Evolutionary conservation across 2,797 vertebrate species (phyloP).

Genomic region (Pangasius macronema): DNA sequence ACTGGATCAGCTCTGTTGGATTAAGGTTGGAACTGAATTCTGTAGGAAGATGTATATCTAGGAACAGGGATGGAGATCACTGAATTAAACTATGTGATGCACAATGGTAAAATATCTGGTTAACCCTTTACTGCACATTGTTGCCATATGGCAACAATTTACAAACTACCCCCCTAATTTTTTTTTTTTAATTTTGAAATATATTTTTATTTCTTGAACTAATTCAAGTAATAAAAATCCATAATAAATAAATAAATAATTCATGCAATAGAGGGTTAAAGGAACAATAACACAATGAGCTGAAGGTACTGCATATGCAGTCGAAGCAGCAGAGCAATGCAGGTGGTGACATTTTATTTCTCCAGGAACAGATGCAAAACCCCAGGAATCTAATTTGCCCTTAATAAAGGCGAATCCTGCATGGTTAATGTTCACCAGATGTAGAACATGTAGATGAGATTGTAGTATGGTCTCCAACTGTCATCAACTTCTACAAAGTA

Average conservation of each 20-base stretch:
- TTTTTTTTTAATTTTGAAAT: too few relatives aligned
- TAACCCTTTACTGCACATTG: too few relatives aligned
- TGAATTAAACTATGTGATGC: not conserved
- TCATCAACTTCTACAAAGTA: slow-evolving; percentile 5
- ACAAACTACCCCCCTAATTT: too few relatives aligned
- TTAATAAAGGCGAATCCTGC: slow-evolving; percentile 51
- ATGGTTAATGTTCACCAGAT: slow-evolving; percentile 53
- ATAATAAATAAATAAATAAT: too few relatives aligned
- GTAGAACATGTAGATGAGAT: slow-evolving; percentile 44
- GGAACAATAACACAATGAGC: not conserved
- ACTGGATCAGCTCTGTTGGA: not conserved
- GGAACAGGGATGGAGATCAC: not conserved
- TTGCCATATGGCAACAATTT: too few relatives aligned
- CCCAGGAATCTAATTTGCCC: slow-evolving; percentile 53
- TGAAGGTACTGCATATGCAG: not conserved
- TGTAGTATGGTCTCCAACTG: not conserved
- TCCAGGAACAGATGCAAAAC: slow-evolving; percentile 43
- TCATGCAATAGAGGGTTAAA: too few relatives aligned
- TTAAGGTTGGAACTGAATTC: not conserved
- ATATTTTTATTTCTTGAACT: too few relatives aligned
- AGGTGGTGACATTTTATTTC: slow-evolving; percentile 41
- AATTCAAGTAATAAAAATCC: too few relatives aligned
- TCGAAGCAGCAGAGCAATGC: slow-evolving; percentile 25
- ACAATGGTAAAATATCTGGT: not conserved
- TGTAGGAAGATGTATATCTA: not conserved